Evolutionary conservation across 2,888 invertebrate species (phyloP).

Genomic region (Drosophila kuntzei): DNA sequence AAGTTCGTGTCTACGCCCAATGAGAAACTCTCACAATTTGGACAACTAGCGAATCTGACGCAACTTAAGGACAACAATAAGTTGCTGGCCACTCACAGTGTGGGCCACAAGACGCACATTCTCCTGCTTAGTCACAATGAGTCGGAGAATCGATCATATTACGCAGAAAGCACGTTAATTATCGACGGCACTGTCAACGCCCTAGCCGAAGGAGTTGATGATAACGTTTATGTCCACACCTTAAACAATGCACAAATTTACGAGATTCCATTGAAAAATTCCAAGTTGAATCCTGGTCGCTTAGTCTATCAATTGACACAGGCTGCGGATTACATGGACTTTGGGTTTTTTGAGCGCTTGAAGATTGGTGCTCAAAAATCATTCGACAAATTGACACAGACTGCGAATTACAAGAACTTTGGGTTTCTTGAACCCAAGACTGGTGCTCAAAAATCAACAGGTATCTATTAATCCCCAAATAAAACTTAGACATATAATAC

Average conservation of each 20-base stretch:
- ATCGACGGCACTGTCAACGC: slow-evolving; percentile 61
- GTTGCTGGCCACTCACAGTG: slow-evolving; percentile 54
- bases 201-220: slow-evolving; percentile 26
- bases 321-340: slow-evolving; percentile 56
- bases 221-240: slow-evolving; percentile 60
- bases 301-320: slow-evolving; percentile 46
- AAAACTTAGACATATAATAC: too few relatives aligned
- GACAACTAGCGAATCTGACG: slow-evolving; percentile 50
- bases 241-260: slow-evolving; percentile 47
- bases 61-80: slow-evolving; percentile 21
- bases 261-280: slow-evolving; percentile 36
- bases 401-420: slow-evolving; percentile 55
- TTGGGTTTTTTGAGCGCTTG: not conserved
- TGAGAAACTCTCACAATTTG: slow-evolving; percentile 24
- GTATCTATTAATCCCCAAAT: too few relatives aligned
- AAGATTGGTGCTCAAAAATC: too few relatives aligned
- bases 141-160: slow-evolving; percentile 29
- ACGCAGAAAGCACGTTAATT: slow-evolving; percentile 19
- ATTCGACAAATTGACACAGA: slow-evolving; percentile 52
- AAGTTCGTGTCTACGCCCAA: slow-evolving; percentile 16
- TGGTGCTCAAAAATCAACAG: not conserved
- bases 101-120: slow-evolving; percentile 33
- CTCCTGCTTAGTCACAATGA: slow-evolving; percentile 34
- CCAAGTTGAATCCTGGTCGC: slow-evolving; percentile 27
- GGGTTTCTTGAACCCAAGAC: not conserved